Evolutionary conservation across 2,888 invertebrate species (phyloP).

Genomic region (Rotaria sp.): DNA sequence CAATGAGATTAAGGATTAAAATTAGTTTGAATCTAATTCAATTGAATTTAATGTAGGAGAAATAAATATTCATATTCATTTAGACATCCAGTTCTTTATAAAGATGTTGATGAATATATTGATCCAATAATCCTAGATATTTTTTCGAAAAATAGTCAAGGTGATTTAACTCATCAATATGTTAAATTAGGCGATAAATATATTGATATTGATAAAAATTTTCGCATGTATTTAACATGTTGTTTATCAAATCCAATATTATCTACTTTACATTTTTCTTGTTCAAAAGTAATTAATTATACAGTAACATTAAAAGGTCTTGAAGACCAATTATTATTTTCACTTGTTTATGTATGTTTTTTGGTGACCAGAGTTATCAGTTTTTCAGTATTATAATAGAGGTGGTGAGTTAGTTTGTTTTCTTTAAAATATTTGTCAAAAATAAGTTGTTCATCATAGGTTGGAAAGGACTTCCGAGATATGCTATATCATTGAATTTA

Average conservation of each 20-base stretch:
- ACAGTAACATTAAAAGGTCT: conserved; percentile 79
- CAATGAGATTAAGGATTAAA: no score
- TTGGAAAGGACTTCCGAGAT: no score
- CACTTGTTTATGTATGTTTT: conserved; percentile 81
- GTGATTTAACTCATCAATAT: conserved; percentile 66
- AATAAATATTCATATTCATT: no score
- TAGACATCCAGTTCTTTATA: conserved; percentile 70
- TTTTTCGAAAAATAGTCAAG: conserved; percentile 70
- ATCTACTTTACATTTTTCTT: conserved; percentile 76
- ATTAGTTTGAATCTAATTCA: no score
- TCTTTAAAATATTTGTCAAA: no score
- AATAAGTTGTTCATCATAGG: no score
- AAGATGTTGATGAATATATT: conserved; percentile 83
- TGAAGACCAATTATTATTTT: conserved; percentile 80
- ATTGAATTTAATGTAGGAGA: no score
- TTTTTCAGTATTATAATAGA: no score
- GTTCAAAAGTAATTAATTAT: conserved; percentile 80
- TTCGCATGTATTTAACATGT: conserved; percentile 79
- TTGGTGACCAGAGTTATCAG: no score
- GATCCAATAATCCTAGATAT: conserved; percentile 83
- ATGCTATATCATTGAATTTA: no score
- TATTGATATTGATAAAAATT: conserved; percentile 78
- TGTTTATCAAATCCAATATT: conserved; percentile 80
- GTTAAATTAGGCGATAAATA: conserved; percentile 77
- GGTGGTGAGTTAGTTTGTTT: no score